Percentiles rank a stretch among this genome's conserved stretches.
Evolutionary conservation across 1,140 invertebrate species (phyloP).

Genomic region (Hylaeus anthracinus): DNA sequence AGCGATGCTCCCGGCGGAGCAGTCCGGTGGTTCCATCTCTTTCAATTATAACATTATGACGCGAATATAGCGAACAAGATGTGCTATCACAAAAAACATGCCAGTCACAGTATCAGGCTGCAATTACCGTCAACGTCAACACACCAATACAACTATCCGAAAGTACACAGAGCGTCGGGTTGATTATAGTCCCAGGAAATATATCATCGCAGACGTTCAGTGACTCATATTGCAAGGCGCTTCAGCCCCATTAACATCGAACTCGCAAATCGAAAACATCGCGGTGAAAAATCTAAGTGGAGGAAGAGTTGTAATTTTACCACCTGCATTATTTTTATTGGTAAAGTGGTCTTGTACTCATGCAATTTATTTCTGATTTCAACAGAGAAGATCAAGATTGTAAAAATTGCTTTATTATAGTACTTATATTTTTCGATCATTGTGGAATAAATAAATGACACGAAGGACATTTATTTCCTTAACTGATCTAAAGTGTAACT

Average conservation of each 20-base stretch:
- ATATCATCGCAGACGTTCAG: slow-evolving; percentile 20
- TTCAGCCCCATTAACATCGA: slow-evolving; percentile 29
- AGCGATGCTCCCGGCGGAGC: background rate
- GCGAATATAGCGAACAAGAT: background rate
- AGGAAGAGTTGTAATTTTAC: no score
- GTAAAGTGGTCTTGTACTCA: no score
- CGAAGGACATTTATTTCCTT: no score
- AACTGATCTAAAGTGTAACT: no score
- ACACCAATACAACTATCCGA: background rate
- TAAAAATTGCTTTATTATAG: no score
- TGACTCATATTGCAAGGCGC: slow-evolving; percentile 26
- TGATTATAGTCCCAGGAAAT: slow-evolving; percentile 29
- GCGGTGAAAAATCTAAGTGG: slow-evolving; percentile 1
- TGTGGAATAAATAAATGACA: no score
- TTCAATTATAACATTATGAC: slow-evolving; percentile 2
- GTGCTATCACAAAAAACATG: slow-evolving; percentile 33
- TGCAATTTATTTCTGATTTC: no score
- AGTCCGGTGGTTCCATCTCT: background rate
- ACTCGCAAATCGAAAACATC: slow-evolving; percentile 35
- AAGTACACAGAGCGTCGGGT: background rate
- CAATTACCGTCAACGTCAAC: slow-evolving; percentile 34
- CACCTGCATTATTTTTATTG: no score
- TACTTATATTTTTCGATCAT: no score
- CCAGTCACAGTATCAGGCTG: slow-evolving; percentile 30
- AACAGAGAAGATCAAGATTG: no score